Evolutionary conservation across 2,888 invertebrate genomes (phyloP), one percentile per base, ranked within the genome.

Genomic region (Aspidapion aeneum): DNA sequence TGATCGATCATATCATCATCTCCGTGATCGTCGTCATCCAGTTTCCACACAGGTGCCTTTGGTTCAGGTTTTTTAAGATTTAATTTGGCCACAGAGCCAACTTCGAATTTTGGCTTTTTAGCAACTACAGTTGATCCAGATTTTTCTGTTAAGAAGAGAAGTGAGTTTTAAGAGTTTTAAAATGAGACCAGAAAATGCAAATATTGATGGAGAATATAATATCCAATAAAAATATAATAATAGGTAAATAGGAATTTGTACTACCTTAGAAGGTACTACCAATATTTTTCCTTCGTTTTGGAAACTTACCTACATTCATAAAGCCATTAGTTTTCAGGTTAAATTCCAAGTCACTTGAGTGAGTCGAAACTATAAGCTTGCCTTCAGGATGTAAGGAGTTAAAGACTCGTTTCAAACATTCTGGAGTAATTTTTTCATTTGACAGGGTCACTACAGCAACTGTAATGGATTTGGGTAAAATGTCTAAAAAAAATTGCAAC

Each of bases 1-100:
- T 93, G 91, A 80, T 98, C 91, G 69, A 98, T 93, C 72, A 90
- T 89, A 73, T 94, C 91, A 58, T 81, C 85, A 9, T 89, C 88
- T 66, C 86, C 85, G 60, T 86, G 85, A 65, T 90, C 88, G 60
- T 86, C 85, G 65, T 90, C 88, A 65, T 90, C 89, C 55, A 95
- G 78, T 78, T 91, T 92, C 94, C 96, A 96, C 1, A 90, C 85
- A 50, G 49, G 35, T 35, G 35, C 5, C 35, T 82, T 79, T 2
- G 82, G 73, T 21, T 79, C 72, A 21, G 80, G 74, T 60, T 80
- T 73, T 19, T 78, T 70, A 21, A 84, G 80, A 20, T 81, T 81
- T 18, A 90, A 74, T 65, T 85, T 82, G 0, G 85, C 80, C 12
- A 86, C 82, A 0, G 89, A 87, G n/a, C 89, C 89, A 20, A 87